Evolutionary conservation across 2,888 invertebrate genomes (phyloP).

Genomic region (Ditula angustiorana): DNA sequence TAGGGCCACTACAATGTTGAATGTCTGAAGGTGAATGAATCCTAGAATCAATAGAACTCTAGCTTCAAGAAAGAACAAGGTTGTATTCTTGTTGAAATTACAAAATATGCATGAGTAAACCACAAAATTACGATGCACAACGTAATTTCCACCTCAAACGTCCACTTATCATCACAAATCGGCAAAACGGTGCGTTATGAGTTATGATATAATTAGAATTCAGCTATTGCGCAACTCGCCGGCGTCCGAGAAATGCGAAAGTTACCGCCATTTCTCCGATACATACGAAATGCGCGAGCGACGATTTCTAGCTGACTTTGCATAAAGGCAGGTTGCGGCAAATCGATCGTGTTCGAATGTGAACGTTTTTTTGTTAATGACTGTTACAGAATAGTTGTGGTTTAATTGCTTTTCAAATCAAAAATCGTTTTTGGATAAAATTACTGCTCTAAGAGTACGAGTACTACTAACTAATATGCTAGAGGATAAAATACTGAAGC

Average conservation of each 20-base stretch:
- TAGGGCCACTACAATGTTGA: too few species aligned
- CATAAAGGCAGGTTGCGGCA: conserved; percentile 50
- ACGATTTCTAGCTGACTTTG: conserved; percentile 69
- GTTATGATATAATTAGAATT: conserved; percentile 63
- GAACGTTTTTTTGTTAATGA: not conserved
- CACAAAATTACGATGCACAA: not conserved
- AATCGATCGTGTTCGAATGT: conserved; percentile 5
- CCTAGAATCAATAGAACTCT: too few species aligned
- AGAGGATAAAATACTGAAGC: too few species aligned
- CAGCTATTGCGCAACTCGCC: conserved; percentile 53
- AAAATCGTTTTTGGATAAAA: too few species aligned
- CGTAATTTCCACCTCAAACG: conserved; percentile 26
- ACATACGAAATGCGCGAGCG: conserved; percentile 48
- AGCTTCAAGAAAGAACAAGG: too few species aligned
- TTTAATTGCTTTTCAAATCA: not conserved
- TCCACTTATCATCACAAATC: conserved; percentile 32
- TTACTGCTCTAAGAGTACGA: too few species aligned
- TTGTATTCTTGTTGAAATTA: not conserved
- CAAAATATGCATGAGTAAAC: not conserved
- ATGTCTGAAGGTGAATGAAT: too few species aligned
- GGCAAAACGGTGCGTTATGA: conserved; percentile 40
- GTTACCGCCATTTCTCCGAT: conserved; percentile 64
- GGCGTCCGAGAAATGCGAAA: conserved; percentile 67
- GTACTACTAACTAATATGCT: too few species aligned
- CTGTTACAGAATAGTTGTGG: not conserved